phyloP scores from a whole-genome alignment of 2,888 invertebrate genomes.

The Drosophila anomelani region DNA sequence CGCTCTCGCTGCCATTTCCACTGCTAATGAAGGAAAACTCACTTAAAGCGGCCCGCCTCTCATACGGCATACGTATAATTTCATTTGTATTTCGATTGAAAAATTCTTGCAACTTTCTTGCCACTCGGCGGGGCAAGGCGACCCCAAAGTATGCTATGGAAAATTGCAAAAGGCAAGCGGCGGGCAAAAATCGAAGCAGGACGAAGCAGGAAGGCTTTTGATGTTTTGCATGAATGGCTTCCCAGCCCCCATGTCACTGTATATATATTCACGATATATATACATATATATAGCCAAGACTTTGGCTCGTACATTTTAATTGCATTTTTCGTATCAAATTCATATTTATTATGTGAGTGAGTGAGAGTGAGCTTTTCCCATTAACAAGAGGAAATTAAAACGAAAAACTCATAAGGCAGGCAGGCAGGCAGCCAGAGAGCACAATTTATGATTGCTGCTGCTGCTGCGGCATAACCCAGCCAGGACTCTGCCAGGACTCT shows the following conservation, averaged over 20 bases:
- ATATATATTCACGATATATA: background rate
- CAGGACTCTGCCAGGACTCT: background rate
- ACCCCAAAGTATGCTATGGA: slow-evolving; percentile 56
- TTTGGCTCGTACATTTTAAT: slow-evolving; percentile 69
- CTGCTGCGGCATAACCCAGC: background rate
- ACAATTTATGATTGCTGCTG: slow-evolving; percentile 12
- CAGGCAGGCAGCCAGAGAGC: slow-evolving; percentile 4
- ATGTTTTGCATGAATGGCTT: slow-evolving; percentile 75
- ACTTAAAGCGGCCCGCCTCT: slow-evolving; percentile 41
- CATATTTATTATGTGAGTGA: slow-evolving; percentile 65
- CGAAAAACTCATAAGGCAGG: slow-evolving; percentile 69
- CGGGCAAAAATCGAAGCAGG: background rate
- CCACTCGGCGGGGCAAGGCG: slow-evolving; percentile 1
- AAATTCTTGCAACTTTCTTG: slow-evolving; percentile 45
- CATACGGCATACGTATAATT: slow-evolving; percentile 54
- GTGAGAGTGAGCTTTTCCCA: slow-evolving; percentile 54
- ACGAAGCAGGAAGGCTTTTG: slow-evolving; percentile 53
- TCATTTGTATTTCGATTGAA: slow-evolving; percentile 71
- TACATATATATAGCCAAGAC: slow-evolving; percentile 1
- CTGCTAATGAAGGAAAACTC: slow-evolving; percentile 59
- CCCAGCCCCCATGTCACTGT: slow-evolving; percentile 8
- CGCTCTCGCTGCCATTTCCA: slow-evolving; percentile 8
- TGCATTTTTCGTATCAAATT: slow-evolving; percentile 73
- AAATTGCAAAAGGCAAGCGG: slow-evolving; percentile 51
- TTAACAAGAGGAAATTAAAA: slow-evolving; percentile 75